Evolutionary conservation across 1,140 invertebrate genomes (phyloP), one percentile per base, ranked within the genome.

Genomic region (Mamestra configurata): DNA sequence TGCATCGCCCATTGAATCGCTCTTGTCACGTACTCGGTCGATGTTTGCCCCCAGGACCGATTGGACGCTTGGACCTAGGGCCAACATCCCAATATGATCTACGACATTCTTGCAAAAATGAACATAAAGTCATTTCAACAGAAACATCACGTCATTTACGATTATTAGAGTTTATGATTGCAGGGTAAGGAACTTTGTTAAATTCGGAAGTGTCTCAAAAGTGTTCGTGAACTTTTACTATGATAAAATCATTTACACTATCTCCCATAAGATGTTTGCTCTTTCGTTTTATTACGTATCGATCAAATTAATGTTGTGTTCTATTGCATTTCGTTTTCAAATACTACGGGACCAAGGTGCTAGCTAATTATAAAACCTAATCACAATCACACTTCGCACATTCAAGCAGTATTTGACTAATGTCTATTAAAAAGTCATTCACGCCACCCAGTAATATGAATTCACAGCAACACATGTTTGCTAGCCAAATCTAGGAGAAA

Each of bases 51-150:
- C 66, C 66, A 70, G 37, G 66, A 49, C 40, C 7, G 66, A 15
- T 49, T 46, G 20, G 66, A 70, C 24, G 66, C 66, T 40, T 49
- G 66, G 40, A 70, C 66, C 66, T 70, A 70, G 40, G 66, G 66
- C 66, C 66, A 70, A 70, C 66, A 70, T 70, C 66, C 40, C 66
- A 70, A 24, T 46, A 70, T 70, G 40, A 70, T 46, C 22, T 15
- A 3, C 4, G 40, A 46, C 22, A 46, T 70, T 70, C 22, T 70
- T 70, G 66, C 40, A 46, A 46, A 46, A 70, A 70, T 70, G 66
- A 70, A 70, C 15, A 59, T 31, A 18, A 40, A 71, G 37, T 49
- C 70, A 75, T 43, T 35, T 75, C 3, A 70, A 24, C 15, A 46
- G 10, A 35, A 81, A 59, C 61, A 22, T 53, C 20, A 8, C 31